Evolutionary conservation across 2,888 invertebrate genomes (phyloP), one percentile per base, ranked within the genome.

Genomic region (Selenia dentaria): DNA sequence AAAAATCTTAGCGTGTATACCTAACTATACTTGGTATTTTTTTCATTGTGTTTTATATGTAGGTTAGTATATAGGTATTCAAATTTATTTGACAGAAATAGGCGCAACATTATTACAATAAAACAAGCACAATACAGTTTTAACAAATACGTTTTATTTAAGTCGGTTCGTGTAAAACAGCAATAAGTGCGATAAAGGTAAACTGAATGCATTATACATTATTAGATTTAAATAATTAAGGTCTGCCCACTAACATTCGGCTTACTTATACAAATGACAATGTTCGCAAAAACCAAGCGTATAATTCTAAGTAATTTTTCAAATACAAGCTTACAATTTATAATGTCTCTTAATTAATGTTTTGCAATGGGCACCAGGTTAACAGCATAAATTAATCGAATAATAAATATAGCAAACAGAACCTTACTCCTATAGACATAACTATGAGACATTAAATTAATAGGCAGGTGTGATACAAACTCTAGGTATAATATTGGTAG

Each of bases 311-410:
- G 41, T 44, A 41, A 38, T 52, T 39, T 47, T 46, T 44, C 39
- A 39, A 20, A 20, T 24, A 29, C 31, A 9, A 20, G 29, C 34
- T 41, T 37, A 47, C 27, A 41, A 49, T 49, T 46, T 40, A 41
- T 44, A 40, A 51, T 41, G 37, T 46, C 46, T 41, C 31, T 5
- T 51, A 46, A 49, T 49, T 42, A 42, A 36, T 35, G 25, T 47
- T 50, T 34, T 49, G 28, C 43, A 36, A 43, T 44, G 36, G 33
- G 39, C 39, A 25, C 45, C 29, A 35, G 45, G 45, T 39, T 34
- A 34, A 18, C 10, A 6, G 32, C 36, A 40, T 44, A 24, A 11
- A 42, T 39, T 35, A 31, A 16, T 31, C 6, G 6, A 32, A 6
- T 6, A 18, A 18, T 22, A 22, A 9, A 6, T 26, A 31, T 22